These are phyloP conservation scores for Rotaria sp. DNA, from an alignment of 2,888 invertebrate genomes.

Conservation along the genomic window DNA sequence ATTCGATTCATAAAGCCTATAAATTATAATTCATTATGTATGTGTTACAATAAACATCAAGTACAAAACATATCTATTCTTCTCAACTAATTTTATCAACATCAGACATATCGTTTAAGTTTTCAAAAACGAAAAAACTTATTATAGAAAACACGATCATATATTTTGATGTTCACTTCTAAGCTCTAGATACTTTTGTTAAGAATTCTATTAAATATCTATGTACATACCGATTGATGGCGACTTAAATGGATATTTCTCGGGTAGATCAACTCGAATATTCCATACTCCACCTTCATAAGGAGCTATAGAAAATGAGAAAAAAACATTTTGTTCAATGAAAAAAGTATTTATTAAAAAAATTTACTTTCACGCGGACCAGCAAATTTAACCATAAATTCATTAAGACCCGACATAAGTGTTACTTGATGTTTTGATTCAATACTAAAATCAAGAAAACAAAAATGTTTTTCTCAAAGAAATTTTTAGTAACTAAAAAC, in stretches of 20 bases:
- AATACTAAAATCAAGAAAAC: slow-evolving; percentile 59
- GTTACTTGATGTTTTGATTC: slow-evolving; percentile 99
- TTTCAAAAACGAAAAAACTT: no score
- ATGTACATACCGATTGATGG: slow-evolving; percentile 74
- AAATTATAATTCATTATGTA: neutral
- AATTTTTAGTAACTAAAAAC: neutral
- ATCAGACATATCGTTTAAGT: no score
- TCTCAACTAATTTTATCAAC: no score
- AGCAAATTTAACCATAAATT: slow-evolving; percentile 98
- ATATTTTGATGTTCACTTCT: no score
- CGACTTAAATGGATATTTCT: slow-evolving; percentile 99
- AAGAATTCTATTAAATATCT: no score
- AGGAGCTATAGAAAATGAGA: slow-evolving; percentile 60
- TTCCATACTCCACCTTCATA: slow-evolving; percentile 99
- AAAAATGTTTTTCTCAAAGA: neutral
- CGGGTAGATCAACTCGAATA: slow-evolving; percentile 93
- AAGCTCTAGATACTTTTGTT: no score
- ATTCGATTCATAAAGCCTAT: slow-evolving; percentile 90
- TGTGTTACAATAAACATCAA: no score
- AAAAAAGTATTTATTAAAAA: neutral
- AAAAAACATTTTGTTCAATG: neutral
- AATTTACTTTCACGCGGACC: slow-evolving; percentile 75
- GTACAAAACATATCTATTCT: no score
- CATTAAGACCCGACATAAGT: slow-evolving; percentile 90
- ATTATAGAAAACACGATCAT: no score